Conservation (phyloP, 2,888 invertebrate species). For the Pyrochroa serraticornis region DNA sequence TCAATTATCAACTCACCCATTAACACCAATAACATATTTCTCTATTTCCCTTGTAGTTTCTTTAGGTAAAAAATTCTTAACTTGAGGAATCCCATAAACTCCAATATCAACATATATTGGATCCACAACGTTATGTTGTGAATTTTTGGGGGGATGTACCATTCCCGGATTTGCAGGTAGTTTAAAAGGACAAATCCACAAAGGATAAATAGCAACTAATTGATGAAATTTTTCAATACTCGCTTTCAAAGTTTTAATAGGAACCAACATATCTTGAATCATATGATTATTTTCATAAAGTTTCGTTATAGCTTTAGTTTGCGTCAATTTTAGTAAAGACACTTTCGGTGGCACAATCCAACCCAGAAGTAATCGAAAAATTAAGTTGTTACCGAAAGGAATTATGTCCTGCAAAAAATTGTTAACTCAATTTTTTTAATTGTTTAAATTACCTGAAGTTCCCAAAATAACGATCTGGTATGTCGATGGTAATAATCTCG, state of each 20-base stretch:
- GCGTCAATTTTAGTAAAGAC: conserved; percentile 78
- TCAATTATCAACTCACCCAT: conserved; percentile 60
- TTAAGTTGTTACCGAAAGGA: conserved; percentile 77
- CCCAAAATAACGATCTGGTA: conserved; percentile 83
- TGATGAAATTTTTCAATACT: conserved; percentile 70
- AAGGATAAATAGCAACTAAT: conserved; percentile 71
- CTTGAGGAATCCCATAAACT: conserved; percentile 77
- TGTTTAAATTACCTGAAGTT: conserved; percentile 66
- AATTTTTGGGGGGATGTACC: conserved; percentile 61
- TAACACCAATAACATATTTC: conserved; percentile 68
- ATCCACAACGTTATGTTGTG: conserved; percentile 38
- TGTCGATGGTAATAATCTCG: conserved; percentile 85
- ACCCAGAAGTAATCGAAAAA: conserved; percentile 76
- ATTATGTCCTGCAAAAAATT: conserved; percentile 71
- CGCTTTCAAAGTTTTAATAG: conserved; percentile 65
- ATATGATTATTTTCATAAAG: conserved; percentile 80
- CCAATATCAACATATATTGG: conserved; percentile 81
- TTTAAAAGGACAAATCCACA: conserved; percentile 84
- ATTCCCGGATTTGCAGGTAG: conserved; percentile 74
- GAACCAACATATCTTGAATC: conserved; percentile 83
- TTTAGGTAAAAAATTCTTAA: conserved; percentile 65
- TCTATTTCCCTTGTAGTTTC: conserved; percentile 73
- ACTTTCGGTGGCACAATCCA: conserved; percentile 87
- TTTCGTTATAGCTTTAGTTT: conserved; percentile 70
- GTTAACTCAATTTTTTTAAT: neutral